These are phyloP conservation scores for Nycticryphes semicollaris DNA, from an alignment of 2,113 vertebrate genomes.

Conservation along the genomic window DNA sequence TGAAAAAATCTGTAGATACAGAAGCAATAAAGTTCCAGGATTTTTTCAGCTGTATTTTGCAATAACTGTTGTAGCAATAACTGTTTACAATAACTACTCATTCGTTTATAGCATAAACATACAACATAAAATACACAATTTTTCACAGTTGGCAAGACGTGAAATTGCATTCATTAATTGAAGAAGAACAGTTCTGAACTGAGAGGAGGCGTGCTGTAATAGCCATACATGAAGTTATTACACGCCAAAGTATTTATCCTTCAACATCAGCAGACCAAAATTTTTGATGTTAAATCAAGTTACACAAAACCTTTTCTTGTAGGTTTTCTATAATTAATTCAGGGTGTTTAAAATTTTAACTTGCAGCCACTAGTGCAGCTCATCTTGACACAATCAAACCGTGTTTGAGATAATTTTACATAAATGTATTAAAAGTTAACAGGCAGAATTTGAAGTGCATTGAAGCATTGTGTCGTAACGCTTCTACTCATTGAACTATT, in stretches of 20 bases:
- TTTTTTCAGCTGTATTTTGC: neutral
- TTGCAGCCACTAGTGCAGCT: neutral
- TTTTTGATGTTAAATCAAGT: neutral
- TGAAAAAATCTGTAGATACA: neutral
- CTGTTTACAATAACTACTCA: neutral
- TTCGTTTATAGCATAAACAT: neutral
- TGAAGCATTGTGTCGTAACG: neutral
- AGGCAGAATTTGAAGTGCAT: neutral
- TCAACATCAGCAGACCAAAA: neutral
- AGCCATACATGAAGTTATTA: neutral
- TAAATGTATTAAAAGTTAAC: neutral
- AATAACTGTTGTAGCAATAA: neutral
- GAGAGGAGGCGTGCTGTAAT: neutral
- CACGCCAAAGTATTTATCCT: neutral
- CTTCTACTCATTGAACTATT: neutral
- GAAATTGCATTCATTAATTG: neutral
- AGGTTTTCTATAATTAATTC: neutral
- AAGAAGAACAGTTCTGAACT: neutral
- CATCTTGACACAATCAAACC: neutral
- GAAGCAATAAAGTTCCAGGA: neutral
- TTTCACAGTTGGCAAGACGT: neutral
- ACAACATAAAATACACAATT: neutral
- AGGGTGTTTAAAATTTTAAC: neutral
- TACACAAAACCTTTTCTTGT: neutral
- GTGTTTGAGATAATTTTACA: neutral